Percentiles rank a stretch among this genome's conserved stretches.
These are phyloP conservation scores for Dorcus parallelipipedus DNA, from an alignment of 2,888 invertebrate species.

Conservation along the genomic window DNA sequence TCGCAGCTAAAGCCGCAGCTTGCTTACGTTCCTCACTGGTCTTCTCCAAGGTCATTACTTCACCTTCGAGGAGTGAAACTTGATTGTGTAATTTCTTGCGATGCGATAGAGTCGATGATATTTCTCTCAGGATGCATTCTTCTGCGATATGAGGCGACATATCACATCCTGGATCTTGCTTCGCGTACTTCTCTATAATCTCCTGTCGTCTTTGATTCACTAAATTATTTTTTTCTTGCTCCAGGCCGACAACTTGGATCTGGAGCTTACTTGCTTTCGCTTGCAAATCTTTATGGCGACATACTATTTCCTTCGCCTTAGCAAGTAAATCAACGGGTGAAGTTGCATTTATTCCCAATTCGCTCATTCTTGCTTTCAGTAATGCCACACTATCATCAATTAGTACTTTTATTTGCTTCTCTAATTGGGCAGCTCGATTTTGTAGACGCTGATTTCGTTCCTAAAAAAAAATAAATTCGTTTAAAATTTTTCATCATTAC, in stretches of 20 bases:
- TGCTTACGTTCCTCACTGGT: constrained; percentile 62
- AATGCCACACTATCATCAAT: constrained; percentile 89
- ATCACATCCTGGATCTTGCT: constrained; percentile 56
- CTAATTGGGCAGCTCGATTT: constrained; percentile 82
- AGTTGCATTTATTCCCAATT: constrained; percentile 84
- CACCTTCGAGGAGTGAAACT: constrained; percentile 74
- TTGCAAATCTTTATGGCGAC: constrained; percentile 88
- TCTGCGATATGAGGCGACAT: constrained; percentile 69
- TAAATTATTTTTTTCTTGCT: constrained; percentile 72
- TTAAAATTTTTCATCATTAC: not conserved
- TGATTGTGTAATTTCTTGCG: constrained; percentile 81
- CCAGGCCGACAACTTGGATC: constrained; percentile 72
- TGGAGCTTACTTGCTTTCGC: constrained; percentile 84
- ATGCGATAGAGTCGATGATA: constrained; percentile 77
- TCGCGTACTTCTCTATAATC: constrained; percentile 68
- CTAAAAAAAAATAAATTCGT: constrained; percentile 41
- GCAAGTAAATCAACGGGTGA: constrained; percentile 81
- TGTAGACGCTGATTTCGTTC: constrained; percentile 78
- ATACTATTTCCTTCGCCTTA: constrained; percentile 89
- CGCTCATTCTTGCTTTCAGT: constrained; percentile 85
- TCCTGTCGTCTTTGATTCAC: constrained; percentile 72
- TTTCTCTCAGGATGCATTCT: constrained; percentile 81
- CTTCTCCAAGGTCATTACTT: constrained; percentile 72
- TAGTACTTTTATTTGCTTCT: constrained; percentile 88
- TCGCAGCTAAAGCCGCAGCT: constrained; percentile 27